phyloP scores from a whole-genome alignment of 2,113 vertebrate genomes.

The Rhinogobius similis region DNA sequence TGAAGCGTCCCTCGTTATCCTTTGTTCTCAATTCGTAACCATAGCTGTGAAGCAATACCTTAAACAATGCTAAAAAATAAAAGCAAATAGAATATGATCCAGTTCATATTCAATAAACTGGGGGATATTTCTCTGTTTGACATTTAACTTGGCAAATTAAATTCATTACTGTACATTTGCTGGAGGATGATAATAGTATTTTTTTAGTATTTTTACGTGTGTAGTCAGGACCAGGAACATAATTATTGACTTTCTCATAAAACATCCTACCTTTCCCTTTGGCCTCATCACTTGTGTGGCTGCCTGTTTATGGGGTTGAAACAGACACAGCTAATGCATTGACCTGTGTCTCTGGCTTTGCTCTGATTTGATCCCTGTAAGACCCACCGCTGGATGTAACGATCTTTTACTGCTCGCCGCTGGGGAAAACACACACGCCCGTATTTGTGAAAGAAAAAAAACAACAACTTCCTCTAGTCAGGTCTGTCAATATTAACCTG shows the following conservation, averaged over 20 bases:
- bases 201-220: background rate
- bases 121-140: too few species aligned
- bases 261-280: background rate
- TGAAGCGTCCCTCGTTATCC: too few species aligned
- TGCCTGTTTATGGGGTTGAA: constrained; percentile 9
- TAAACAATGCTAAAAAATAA: too few species aligned
- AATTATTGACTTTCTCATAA: background rate
- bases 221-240: background rate
- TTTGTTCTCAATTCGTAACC: too few species aligned
- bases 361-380: constrained; percentile 43
- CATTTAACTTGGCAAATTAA: too few species aligned
- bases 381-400: constrained; percentile 55
- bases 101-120: too few species aligned
- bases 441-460: constrained; percentile 12
- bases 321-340: constrained; percentile 42
- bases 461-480: constrained; percentile 40
- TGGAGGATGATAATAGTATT: too few species aligned
- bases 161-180: too few species aligned
- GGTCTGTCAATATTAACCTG: constrained; percentile 40
- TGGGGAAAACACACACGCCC: constrained; percentile 27
- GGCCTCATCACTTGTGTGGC: background rate
- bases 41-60: too few species aligned
- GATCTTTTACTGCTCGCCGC: constrained; percentile 49
- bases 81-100: too few species aligned
- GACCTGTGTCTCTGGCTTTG: constrained; percentile 47